phyloP scores from a whole-genome alignment of 1,140 invertebrate species.

The Aphelenchoides avenae region DNA sequence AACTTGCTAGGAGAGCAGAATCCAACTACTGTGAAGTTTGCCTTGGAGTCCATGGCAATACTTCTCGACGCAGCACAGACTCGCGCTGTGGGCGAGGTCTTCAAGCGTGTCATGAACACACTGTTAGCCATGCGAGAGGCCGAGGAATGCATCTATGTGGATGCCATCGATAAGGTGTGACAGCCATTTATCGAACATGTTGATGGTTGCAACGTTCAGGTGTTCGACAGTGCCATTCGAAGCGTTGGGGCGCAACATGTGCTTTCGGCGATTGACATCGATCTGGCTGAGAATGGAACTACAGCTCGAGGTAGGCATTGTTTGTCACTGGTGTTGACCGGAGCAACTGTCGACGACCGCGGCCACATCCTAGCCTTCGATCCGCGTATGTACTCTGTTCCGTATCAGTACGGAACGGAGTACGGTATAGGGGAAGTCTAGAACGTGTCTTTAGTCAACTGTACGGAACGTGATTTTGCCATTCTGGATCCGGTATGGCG shows the following conservation, averaged over 20 bases:
- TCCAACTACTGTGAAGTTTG: slow-evolving; percentile 34
- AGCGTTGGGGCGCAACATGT: slow-evolving; percentile 37
- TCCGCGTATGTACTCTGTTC: too few relatives aligned
- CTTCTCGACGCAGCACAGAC: slow-evolving; percentile 36
- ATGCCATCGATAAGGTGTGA: slow-evolving; percentile 41
- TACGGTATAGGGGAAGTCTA: too few relatives aligned
- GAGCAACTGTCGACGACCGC: too few relatives aligned
- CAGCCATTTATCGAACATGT: background rate
- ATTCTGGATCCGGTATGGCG: too few relatives aligned
- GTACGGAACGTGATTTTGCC: too few relatives aligned
- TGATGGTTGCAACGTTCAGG: slow-evolving; percentile 22
- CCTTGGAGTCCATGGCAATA: slow-evolving; percentile 38
- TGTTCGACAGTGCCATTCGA: slow-evolving; percentile 44
- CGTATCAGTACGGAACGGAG: too few relatives aligned
- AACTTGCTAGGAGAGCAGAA: slow-evolving; percentile 32
- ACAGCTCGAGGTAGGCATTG: too few relatives aligned
- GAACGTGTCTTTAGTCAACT: too few relatives aligned
- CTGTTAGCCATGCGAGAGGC: slow-evolving; percentile 42
- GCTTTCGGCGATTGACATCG: slow-evolving; percentile 27
- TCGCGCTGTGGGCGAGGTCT: slow-evolving; percentile 19
- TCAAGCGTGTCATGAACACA: slow-evolving; percentile 35
- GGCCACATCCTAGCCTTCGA: too few relatives aligned
- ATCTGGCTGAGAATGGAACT: too few relatives aligned
- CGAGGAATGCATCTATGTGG: slow-evolving; percentile 42
- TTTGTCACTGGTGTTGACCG: too few relatives aligned